Evolutionary conservation across 2,113 vertebrate species (phyloP).

Genomic region (Lichenostomus cassidix): DNA sequence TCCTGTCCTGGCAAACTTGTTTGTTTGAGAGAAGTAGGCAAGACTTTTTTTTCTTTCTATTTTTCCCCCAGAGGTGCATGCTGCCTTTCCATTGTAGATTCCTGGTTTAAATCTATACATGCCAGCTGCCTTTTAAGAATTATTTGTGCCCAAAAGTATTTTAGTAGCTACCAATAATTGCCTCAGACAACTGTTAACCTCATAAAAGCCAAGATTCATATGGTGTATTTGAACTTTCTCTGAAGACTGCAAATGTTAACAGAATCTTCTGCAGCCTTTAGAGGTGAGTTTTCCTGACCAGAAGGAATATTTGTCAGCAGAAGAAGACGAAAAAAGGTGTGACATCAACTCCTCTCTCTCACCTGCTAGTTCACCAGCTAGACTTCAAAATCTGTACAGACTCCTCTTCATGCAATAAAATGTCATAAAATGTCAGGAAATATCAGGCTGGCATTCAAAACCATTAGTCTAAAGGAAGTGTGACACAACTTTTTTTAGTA

Average conservation of each 20-base stretch:
- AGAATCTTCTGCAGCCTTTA: neutral
- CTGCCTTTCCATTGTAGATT: neutral
- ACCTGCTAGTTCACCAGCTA: neutral
- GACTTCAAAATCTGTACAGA: neutral
- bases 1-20: neutral
- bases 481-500: conserved; percentile 24
- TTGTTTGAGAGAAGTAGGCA: neutral
- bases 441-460: conserved; percentile 38
- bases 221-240: neutral
- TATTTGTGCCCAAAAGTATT: neutral
- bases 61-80: neutral
- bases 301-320: neutral
- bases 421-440: conserved; percentile 40
- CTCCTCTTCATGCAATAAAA: conserved; percentile 19
- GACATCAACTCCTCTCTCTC: neutral
- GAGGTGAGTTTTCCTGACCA: neutral
- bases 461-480: conserved; percentile 37
- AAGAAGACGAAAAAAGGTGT: neutral
- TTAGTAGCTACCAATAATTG: neutral
- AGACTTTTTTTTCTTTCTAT: neutral
- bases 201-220: neutral
- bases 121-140: neutral
- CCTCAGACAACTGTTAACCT: neutral
- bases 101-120: neutral
- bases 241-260: neutral